Evolutionary conservation across 1,140 invertebrate species (phyloP).

Genomic region (Scaptomyza pallida): DNA sequence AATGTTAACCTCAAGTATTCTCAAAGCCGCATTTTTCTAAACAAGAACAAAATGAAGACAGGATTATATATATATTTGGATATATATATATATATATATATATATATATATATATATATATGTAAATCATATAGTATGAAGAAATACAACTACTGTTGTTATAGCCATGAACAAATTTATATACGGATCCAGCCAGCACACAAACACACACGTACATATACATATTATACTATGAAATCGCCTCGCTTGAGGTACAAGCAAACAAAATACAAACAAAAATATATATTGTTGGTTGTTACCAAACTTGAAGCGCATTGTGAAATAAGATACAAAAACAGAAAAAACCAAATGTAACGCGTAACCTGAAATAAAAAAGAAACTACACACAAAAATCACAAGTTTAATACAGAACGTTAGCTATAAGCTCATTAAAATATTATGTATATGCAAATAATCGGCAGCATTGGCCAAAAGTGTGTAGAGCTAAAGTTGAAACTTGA

Average conservation of each 20-base stretch:
- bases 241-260: conserved; percentile 41
- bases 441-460: conserved; percentile 13
- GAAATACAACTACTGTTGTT: conserved; percentile 23
- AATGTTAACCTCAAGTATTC: conserved; percentile 82
- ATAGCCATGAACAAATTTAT: conserved; percentile 30
- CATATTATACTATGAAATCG: conserved; percentile 40
- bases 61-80: conserved; percentile 26
- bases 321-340: conserved; percentile 43
- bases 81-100: too few species aligned
- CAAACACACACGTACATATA: conserved; percentile 28
- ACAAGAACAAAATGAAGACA: conserved; percentile 46
- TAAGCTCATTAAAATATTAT: conserved; percentile 51
- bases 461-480: conserved; percentile 21
- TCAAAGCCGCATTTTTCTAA: conserved; percentile 76
- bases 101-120: too few species aligned
- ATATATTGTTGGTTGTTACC: conserved; percentile 59
- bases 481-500: conserved; percentile 22
- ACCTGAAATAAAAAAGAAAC: conserved; percentile 64
- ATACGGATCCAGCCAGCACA: conserved; percentile 69
- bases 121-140: conserved; percentile 37
- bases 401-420: conserved; percentile 51
- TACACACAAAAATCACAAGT: conserved; percentile 31
- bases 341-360: conserved; percentile 63
- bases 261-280: conserved; percentile 46
- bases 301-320: conserved; percentile 41